Base-by-base conservation (phyloP, 2,888 invertebrate genomes). In the Thelaira solivaga region DNA sequence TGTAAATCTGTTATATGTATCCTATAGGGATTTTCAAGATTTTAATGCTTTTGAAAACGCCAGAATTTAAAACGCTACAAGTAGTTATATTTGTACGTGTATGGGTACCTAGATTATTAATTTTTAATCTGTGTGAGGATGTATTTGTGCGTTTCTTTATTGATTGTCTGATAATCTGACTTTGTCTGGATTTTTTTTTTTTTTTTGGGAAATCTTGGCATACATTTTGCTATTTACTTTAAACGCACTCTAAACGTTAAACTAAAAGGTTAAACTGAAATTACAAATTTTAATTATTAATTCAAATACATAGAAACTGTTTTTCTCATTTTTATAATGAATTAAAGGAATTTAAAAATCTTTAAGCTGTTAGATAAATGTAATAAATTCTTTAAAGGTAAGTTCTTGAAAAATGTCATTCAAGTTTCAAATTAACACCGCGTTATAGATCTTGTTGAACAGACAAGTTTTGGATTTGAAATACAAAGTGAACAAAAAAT, bases 211-310 rank as follows among this genome's bases (percentile, higher is more conserved):
- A 69, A 78, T 74, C 53, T 61, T 65, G 65, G 61, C 57, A 69
- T 36, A 29, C 22, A 39, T 45, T 65, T 41, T 18, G 20, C 34
- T 51, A 64, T 49, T 47, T 16, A 45, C 4, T 53, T 78, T 36
- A 78, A 78, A 71, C 45, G 53, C 62, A 73, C 39, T 24, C 4
- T 45, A 68, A 69, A 59, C 77, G 78, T 74, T 74, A 65, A 71
- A 64, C 65, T 55, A 43, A 55, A 49, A 65, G 45, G 74, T 74
- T 59, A 61, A 69, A 20, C 49, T 26, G 2, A 45, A 51, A 47
- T 47, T 16, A 49, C 47, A 26, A 49, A 65, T 31, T 5, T 26
- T 36, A 39, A 36, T 39, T n/a, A n/a, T n/a, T n/a, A n/a, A 6
- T 11, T 31, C 6, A 53, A 41, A 29, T 22, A n/a, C n/a, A n/a